Base-by-base conservation (phyloP, 2,797 vertebrate genomes). In the Nyctibius grandis region DNA sequence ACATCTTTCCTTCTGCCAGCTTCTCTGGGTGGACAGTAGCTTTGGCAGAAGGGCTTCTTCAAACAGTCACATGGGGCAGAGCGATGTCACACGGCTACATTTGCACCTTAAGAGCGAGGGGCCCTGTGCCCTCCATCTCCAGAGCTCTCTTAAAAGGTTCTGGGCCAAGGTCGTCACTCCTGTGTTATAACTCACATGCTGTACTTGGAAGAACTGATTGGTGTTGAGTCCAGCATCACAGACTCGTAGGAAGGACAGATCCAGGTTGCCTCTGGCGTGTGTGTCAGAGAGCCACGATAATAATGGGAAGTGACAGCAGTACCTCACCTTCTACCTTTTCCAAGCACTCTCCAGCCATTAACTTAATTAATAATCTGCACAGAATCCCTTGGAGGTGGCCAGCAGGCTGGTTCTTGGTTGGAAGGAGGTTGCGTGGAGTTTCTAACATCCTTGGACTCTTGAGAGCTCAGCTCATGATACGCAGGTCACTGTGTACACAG, bases 21-120 rank as follows among this genome's bases (percentile, higher is more conserved):
- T 4, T 34, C 56, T 47, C 22, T 77, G 81, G 61, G 29, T 53
- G 72, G 76, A 4, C 64, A 38, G 82, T 34, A 74, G 75, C 48
- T 70, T 74, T 80, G 93, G 82, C 60, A 89, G 68, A 45, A 72
- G 53, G 29, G 21, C 40, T 74, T 44, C 68, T 74, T 59, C 75
- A 68, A 0, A n/a, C 18, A 29, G 42, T 48, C 56, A 79, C 69
- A 40, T 0, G 4, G 57, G 84, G 19, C 72, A 29, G 45, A 42
- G 54, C 0, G 0, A 8, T 69, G 68, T 83, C 45, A 33, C n/a
- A 3, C 0, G 0, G 23, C 70, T 85, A 4, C 13, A 5, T 82
- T 75, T 67, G 51, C 21, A 2, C 20, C 19, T 25, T 77, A 11
- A 54, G 40, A 72, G 53, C 1, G 0, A 11, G 63, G 83, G 68